Conservation (phyloP, 2,888 invertebrate species). For the Celastrina argiolus region DNA sequence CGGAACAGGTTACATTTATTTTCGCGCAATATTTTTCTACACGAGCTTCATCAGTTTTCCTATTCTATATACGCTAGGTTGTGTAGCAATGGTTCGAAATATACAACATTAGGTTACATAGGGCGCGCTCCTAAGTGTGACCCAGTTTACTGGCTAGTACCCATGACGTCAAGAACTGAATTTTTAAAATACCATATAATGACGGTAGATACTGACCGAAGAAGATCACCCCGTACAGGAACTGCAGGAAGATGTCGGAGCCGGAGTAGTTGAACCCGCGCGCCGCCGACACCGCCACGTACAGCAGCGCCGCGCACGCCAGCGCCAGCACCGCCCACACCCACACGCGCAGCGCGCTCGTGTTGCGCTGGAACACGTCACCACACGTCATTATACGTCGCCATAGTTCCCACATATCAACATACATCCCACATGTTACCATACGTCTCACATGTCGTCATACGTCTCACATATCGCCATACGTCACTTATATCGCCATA, state of each 20-base stretch:
- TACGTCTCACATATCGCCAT: too few species aligned
- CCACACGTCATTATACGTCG: background rate
- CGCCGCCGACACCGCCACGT: conserved; percentile 30
- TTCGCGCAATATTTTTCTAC: too few species aligned
- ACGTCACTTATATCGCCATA: too few species aligned
- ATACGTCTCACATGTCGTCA: background rate
- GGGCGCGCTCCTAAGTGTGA: too few species aligned
- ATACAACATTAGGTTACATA: too few species aligned
- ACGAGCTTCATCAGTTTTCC: too few species aligned
- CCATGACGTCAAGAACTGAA: too few species aligned
- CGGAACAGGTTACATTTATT: too few species aligned
- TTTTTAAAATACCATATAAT: too few species aligned
- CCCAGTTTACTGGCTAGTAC: too few species aligned
- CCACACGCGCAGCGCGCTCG: conserved; percentile 49
- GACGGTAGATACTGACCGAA: conserved; percentile 47
- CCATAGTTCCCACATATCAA: background rate
- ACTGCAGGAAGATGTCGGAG: conserved; percentile 63
- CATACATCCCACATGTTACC: background rate
- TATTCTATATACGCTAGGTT: too few species aligned
- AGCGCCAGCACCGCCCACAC: conserved; percentile 51
- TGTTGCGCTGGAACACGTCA: conserved; percentile 42
- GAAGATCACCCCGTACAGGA: conserved; percentile 56
- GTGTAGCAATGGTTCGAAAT: too few species aligned
- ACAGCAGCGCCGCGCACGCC: conserved; percentile 39
- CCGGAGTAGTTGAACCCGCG: conserved; percentile 49